These are phyloP conservation scores for Saguinus midas DNA, from an alignment of 2,113 vertebrate species.

Conservation along the genomic window DNA sequence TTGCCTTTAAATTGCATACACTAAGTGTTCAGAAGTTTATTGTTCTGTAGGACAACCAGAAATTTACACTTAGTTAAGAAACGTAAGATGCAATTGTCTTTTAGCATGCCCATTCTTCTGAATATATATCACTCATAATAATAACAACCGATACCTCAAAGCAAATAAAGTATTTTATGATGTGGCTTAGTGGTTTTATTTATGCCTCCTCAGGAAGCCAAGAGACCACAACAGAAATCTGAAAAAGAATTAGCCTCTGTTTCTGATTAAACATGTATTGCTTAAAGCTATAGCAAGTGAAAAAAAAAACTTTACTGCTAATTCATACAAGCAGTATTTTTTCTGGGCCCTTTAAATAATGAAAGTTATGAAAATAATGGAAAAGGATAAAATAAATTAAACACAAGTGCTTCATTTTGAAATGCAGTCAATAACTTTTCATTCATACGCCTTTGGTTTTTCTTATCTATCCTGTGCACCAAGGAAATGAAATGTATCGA, in stretches of 20 bases:
- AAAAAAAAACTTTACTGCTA: neutral
- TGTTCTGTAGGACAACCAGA: neutral
- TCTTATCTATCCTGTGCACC: neutral
- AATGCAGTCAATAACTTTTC: slow-evolving; percentile 31
- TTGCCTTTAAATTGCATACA: neutral
- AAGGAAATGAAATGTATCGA: slow-evolving; percentile 1
- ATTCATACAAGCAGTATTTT: slow-evolving; percentile 13
- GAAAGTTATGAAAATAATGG: neutral
- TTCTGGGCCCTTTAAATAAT: slow-evolving; percentile 31
- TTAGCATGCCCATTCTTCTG: slow-evolving; percentile 32
- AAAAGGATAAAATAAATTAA: slow-evolving; percentile 45
- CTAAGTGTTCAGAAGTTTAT: neutral
- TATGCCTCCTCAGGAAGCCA: slow-evolving; percentile 65
- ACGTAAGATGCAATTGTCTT: slow-evolving; percentile 2
- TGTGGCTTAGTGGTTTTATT: slow-evolving; percentile 75
- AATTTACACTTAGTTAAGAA: slow-evolving; percentile 38
- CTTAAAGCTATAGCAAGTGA: slow-evolving; percentile 26
- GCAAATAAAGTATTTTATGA: slow-evolving; percentile 73
- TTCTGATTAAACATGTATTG: slow-evolving; percentile 73
- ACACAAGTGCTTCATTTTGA: neutral
- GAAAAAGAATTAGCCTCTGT: slow-evolving; percentile 63
- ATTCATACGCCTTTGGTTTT: neutral
- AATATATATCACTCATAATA: slow-evolving; percentile 49
- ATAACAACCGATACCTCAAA: slow-evolving; percentile 65
- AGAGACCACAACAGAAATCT: slow-evolving; percentile 67